Conservation (phyloP, 2,888 invertebrate species). For the Pristionchus maxplancki region DNA sequence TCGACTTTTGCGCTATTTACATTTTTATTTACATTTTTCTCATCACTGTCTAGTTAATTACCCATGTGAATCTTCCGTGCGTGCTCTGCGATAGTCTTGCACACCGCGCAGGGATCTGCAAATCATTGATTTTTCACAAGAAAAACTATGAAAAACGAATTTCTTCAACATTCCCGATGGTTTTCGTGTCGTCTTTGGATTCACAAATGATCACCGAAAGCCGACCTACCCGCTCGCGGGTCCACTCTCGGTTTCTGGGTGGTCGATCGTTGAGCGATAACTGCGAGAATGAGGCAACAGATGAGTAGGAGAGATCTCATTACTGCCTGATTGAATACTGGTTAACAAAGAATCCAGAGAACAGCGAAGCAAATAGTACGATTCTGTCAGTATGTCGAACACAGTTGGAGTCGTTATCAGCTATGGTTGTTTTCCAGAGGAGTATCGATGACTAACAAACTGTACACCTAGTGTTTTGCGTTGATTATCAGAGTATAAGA, state of each 20-base stretch:
- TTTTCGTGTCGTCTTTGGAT: no score
- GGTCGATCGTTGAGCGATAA: background rate
- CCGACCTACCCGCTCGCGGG: background rate
- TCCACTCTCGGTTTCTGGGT: background rate
- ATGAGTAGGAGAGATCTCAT: background rate
- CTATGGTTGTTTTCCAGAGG: background rate
- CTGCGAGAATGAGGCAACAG: background rate
- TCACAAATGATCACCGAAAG: no score
- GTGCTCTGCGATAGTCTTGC: conserved; percentile 32
- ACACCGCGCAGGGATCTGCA: conserved; percentile 20
- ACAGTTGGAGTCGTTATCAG: background rate
- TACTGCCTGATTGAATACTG: no score
- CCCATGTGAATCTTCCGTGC: conserved; percentile 10
- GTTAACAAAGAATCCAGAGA: background rate
- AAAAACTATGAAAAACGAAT: no score
- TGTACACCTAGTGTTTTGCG: background rate
- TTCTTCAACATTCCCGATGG: no score
- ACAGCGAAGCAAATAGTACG: background rate
- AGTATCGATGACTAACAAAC: background rate
- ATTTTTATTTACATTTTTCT: no score
- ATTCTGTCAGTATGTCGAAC: background rate
- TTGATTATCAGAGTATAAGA: background rate
- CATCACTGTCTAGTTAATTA: no score
- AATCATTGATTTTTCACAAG: background rate
- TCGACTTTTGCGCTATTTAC: no score